Evolutionary conservation across 2,888 invertebrate species (phyloP), one percentile per base, ranked within the genome.

Genomic region (Leptura quadrifasciata): DNA sequence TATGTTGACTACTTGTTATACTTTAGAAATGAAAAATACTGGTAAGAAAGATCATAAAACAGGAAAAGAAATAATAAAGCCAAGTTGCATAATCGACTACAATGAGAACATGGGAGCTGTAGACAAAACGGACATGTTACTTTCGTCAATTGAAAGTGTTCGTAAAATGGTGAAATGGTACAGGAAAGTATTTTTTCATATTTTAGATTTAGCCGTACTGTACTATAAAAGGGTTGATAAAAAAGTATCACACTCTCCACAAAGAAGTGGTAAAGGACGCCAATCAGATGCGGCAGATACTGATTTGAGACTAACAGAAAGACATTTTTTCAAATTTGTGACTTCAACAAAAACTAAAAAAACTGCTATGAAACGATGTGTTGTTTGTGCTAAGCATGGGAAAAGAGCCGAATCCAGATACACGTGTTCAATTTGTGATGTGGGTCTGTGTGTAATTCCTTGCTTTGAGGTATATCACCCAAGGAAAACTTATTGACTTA

Each of bases 351-450:
- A n/a, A 6, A 8, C 35, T 8, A n/a, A 35, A 35, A 35, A 35
- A 35, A 35, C 3, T 35, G 35, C 35, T 35, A 35, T 35, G 35
- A 35, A 20, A 24, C 12, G 60, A 60, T 60, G 60, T 27, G 17
- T 12, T 60, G 60, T 60, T 60, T 60, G 60, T 27, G 27, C 35
- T 6, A 35, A 35, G 35, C 35, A 35, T 8, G 35, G 35, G 61
- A 64, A 64, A 47, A 64, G 64, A 47, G 12, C 20, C 47, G 64
- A 64, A 18, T 64, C 64, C 15, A 64, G 64, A 64, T 64, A 64
- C 35, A 64, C 31, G 64, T 64, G 64, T 47, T 18, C 47, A 47
- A 21, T 3, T 12, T 64, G 64, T 47, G 21, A 64, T 10, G 35
- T 64, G 10, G 64, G 64, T 9, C 64, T 64, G 17, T 64, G 64